Evolutionary conservation across 2,113 vertebrate species (phyloP).

Genomic region (Tor tambroides): DNA sequence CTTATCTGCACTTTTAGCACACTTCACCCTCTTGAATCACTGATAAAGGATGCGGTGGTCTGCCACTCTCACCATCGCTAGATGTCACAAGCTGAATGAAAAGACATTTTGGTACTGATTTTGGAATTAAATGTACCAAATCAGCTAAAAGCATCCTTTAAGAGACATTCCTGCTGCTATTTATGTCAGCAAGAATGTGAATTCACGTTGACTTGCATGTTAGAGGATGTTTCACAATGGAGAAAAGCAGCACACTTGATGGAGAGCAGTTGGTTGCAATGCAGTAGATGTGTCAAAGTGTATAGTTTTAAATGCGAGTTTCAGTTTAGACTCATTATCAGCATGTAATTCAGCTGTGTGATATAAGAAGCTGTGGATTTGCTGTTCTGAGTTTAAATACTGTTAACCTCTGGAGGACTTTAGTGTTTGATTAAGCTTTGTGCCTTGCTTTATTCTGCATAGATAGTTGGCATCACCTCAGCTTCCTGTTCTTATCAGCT

Average conservation of each 20-base stretch:
- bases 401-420: neutral
- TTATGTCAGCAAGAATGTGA: neutral
- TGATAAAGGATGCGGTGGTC: neutral
- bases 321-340: neutral
- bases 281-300: neutral
- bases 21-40: conserved; percentile 26
- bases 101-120: conserved; percentile 14
- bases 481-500: neutral
- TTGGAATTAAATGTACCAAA: conserved; percentile 14
- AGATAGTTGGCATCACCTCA: neutral
- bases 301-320: neutral
- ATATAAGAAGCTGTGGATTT: neutral
- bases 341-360: neutral
- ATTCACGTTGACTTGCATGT: neutral
- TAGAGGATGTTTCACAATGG: conserved; percentile 10
- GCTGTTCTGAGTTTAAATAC: neutral
- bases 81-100: conserved; percentile 5
- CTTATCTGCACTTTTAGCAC: conserved; percentile 7
- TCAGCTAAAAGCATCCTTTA: conserved; percentile 24
- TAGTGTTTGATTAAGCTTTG: neutral
- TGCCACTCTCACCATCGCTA: conserved; percentile 20
- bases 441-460: neutral
- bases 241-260: neutral
- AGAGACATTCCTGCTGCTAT: neutral
- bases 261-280: conserved; percentile 9